phyloP scores from a whole-genome alignment of 2,888 invertebrate species.

The Stenotaenia linearis region DNA sequence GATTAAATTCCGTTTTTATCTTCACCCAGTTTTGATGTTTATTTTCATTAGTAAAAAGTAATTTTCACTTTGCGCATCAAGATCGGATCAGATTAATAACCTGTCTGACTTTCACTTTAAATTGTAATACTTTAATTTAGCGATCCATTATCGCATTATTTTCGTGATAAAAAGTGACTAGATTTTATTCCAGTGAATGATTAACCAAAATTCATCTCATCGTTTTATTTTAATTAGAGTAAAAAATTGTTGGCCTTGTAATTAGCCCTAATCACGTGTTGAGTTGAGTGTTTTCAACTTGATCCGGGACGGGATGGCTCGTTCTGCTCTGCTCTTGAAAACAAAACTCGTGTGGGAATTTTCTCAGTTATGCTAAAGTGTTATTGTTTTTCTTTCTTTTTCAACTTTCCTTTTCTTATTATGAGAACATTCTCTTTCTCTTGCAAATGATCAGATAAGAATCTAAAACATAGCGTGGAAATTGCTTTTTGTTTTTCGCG shows the following conservation, averaged over 20 bases:
- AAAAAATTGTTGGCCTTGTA: slow-evolving; percentile 7
- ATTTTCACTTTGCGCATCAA: not conserved
- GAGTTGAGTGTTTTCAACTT: slow-evolving; percentile 12
- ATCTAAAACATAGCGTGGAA: slow-evolving; percentile 3
- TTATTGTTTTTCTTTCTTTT: not conserved
- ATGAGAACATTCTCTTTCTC: not conserved
- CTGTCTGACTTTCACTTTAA: not conserved
- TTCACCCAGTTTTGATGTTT: not conserved
- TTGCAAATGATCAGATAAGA: slow-evolving; percentile 1
- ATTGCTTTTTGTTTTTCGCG: slow-evolving; percentile 4
- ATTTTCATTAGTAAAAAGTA: too few species aligned
- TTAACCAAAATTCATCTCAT: not conserved
- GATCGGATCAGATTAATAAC: too few species aligned
- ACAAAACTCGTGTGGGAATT: slow-evolving; percentile 20
- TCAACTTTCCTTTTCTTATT: not conserved
- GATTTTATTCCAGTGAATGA: not conserved
- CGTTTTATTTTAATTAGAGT: not conserved
- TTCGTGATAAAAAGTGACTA: not conserved
- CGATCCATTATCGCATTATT: not conserved
- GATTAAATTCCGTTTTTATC: not conserved
- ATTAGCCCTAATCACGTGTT: not conserved
- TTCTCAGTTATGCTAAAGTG: slow-evolving; percentile 13
- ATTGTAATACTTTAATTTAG: not conserved
- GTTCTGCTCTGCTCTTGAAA: not conserved
- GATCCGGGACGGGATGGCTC: slow-evolving; percentile 21